Conservation (phyloP, 2,113 vertebrate species). For the Oxygymnocypris stewartii region DNA sequence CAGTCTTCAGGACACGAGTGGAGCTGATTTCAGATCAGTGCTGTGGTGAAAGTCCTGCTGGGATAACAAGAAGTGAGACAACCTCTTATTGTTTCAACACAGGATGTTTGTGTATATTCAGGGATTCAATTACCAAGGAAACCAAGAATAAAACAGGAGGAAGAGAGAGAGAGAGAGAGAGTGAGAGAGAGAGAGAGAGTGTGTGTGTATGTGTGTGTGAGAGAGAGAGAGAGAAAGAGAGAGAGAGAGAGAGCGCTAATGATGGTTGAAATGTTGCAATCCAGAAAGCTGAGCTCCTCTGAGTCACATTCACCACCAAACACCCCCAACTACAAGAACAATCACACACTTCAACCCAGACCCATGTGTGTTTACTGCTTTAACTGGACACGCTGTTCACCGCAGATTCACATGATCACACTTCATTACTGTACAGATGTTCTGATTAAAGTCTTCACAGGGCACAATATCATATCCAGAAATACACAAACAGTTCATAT, state of each 20-base stretch:
- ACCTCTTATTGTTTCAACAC: constrained; percentile 57
- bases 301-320: background rate
- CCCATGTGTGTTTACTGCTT: background rate
- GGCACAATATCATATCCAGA: background rate
- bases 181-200: no score
- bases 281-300: background rate
- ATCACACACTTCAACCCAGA: background rate
- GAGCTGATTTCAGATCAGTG: constrained; percentile 29
- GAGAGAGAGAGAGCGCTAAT: constrained; percentile 10
- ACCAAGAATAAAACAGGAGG: constrained; percentile 28
- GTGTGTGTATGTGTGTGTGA: no score
- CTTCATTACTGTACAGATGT: background rate
- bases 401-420: background rate
- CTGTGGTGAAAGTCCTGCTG: constrained; percentile 12
- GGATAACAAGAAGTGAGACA: constrained; percentile 50
- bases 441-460: background rate
- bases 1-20: background rate
- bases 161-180: no score
- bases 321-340: background rate
- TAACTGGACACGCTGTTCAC: background rate
- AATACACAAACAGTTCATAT: background rate
- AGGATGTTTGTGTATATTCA: constrained; percentile 55
- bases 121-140: constrained; percentile 36
- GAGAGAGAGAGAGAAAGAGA: no score
- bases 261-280: background rate